Evolutionary conservation across 2,888 invertebrate genomes (phyloP).

Genomic region (Unio pictorum): DNA sequence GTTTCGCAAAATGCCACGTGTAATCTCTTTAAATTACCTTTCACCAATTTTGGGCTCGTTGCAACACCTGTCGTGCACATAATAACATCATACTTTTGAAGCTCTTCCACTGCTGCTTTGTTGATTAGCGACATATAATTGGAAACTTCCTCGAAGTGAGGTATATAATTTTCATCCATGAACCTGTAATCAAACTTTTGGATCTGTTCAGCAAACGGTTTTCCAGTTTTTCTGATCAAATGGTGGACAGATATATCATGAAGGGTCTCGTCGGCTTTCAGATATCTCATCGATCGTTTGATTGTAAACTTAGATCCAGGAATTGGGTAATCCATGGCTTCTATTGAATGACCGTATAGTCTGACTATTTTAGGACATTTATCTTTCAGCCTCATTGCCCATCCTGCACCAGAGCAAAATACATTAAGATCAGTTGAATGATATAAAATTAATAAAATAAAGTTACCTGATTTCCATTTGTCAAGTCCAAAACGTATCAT

Average conservation of each 20-base stretch:
- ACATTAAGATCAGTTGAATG: too few relatives aligned
- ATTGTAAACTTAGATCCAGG: slow-evolving; percentile 29
- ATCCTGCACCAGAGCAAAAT: slow-evolving; percentile 4
- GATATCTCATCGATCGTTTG: slow-evolving; percentile 6
- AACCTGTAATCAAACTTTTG: slow-evolving; percentile 21
- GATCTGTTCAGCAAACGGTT: slow-evolving; percentile 20
- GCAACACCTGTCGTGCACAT: slow-evolving; percentile 50
- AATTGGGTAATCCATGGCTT: slow-evolving; percentile 41
- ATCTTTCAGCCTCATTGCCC: slow-evolving; percentile 20
- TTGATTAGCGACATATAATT: slow-evolving; percentile 17
- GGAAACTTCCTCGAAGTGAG: slow-evolving; percentile 17
- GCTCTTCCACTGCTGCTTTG: slow-evolving; percentile 36
- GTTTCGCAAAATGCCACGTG: too few relatives aligned
- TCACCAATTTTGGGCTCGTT: slow-evolving; percentile 17
- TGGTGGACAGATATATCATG: slow-evolving; percentile 44
- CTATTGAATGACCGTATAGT: slow-evolving; percentile 49
- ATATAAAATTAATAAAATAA: too few relatives aligned
- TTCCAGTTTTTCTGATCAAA: slow-evolving; percentile 34
- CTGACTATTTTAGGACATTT: slow-evolving; percentile 42
- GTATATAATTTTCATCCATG: slow-evolving; percentile 10
- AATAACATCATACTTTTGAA: slow-evolving; percentile 42
- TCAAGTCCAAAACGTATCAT: too few relatives aligned
- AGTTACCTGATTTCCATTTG: too few relatives aligned
- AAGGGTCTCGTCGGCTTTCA: slow-evolving; percentile 20
- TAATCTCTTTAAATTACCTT: neutral